Conservation (phyloP, 2,888 invertebrate genomes). For the Falcaria lacertinaria region DNA sequence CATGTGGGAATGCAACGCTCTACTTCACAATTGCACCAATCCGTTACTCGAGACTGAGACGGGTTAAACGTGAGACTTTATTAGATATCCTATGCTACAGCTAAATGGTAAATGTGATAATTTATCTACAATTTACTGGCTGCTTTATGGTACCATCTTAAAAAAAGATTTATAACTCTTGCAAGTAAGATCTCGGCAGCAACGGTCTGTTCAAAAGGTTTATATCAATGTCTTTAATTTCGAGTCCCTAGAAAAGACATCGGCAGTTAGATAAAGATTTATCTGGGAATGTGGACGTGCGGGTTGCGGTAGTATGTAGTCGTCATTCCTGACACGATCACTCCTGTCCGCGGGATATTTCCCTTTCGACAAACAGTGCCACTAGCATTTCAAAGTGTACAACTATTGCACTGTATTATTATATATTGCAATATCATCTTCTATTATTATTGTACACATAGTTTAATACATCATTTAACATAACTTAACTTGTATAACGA, state of each 20-base stretch:
- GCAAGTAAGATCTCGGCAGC: neutral
- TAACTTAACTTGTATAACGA: no score
- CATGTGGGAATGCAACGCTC: slow-evolving; percentile 72
- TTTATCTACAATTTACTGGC: no score
- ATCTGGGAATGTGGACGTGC: slow-evolving; percentile 44
- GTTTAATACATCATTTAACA: no score
- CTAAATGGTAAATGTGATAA: no score
- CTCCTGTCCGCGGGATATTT: slow-evolving; percentile 28
- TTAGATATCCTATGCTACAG: neutral
- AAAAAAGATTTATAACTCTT: no score
- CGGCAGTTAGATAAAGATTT: slow-evolving; percentile 36
- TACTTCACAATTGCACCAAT: slow-evolving; percentile 48
- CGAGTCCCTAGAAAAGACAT: neutral
- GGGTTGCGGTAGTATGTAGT: slow-evolving; percentile 29
- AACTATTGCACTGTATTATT: no score
- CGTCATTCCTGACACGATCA: slow-evolving; percentile 35
- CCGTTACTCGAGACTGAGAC: slow-evolving; percentile 35
- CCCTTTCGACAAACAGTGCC: slow-evolving; percentile 31
- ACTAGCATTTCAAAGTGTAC: no score
- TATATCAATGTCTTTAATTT: neutral
- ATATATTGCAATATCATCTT: no score
- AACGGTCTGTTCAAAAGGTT: neutral
- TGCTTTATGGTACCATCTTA: no score
- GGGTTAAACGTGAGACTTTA: neutral
- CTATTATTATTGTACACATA: no score